A percentile compares a stretch with the other conserved stretches of the same genome.
Conservation (phyloP, 1,140 invertebrate genomes). For the Apolygus lucorum region DNA sequence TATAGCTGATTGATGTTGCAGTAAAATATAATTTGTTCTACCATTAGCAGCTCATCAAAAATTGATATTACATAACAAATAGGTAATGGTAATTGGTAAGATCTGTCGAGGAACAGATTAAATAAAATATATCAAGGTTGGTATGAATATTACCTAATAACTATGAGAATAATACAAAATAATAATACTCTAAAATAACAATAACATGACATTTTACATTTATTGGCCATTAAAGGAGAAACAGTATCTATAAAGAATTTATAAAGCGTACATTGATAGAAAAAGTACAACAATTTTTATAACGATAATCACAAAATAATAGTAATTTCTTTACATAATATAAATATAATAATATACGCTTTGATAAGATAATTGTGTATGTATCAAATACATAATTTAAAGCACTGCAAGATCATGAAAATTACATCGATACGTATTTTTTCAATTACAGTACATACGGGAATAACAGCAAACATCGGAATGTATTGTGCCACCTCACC, state of each 20-base stretch:
- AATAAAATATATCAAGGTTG: neutral
- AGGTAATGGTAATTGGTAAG: no score
- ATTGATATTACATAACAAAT: no score
- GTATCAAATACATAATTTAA: neutral
- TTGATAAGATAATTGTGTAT: neutral
- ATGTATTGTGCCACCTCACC: neutral
- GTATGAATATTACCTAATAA: no score
- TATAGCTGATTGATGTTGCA: no score
- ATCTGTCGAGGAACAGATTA: neutral
- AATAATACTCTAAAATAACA: neutral
- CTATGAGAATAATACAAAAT: no score
- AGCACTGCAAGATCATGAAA: neutral
- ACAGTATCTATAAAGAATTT: neutral
- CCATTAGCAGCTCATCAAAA: no score
- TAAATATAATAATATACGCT: neutral
- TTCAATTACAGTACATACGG: neutral
- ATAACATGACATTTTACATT: neutral
- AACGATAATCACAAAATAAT: conserved; percentile 2
- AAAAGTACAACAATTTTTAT: conserved; percentile 6
- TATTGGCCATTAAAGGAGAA: neutral
- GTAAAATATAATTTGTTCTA: no score
- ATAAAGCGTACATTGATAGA: conserved; percentile 9
- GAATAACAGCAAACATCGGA: neutral
- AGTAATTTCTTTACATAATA: neutral
- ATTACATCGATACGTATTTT: neutral